Percentiles rank a stretch among this genome's conserved stretches.
phyloP scores from a whole-genome alignment of 2,888 invertebrate genomes.

The Athalia rosae region DNA sequence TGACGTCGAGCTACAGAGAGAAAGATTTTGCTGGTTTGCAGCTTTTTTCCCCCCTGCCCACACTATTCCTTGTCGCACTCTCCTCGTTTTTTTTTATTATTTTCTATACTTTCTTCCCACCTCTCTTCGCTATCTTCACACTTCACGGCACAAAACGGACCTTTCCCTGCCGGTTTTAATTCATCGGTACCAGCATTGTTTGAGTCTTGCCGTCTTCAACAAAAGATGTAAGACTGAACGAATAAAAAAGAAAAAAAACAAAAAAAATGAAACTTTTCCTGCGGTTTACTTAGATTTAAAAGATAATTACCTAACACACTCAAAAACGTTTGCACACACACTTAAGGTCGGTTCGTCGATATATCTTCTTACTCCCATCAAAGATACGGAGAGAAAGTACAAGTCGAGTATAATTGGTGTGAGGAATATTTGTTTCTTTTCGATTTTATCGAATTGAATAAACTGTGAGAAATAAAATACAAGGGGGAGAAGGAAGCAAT shows the following conservation, averaged over 20 bases:
- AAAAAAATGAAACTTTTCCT: neutral
- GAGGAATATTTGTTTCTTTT: neutral
- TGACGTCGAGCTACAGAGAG: constrained; percentile 46
- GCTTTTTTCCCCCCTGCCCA: constrained; percentile 18
- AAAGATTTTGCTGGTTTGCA: constrained; percentile 42
- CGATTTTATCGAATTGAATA: too few species aligned
- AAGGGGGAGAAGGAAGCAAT: too few species aligned
- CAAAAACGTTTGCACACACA: too few species aligned
- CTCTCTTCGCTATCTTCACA: constrained; percentile 54
- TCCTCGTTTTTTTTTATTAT: neutral
- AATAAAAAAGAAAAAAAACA: too few species aligned
- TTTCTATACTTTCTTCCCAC: neutral
- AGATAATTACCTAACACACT: too few species aligned
- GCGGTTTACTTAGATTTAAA: neutral
- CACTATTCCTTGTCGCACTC: constrained; percentile 24
- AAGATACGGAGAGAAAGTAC: too few species aligned
- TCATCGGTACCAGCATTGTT: constrained; percentile 48
- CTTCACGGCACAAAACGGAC: constrained; percentile 54
- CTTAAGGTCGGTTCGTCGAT: too few species aligned
- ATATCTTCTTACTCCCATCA: too few species aligned
- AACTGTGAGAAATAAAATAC: neutral
- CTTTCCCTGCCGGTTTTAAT: constrained; percentile 42
- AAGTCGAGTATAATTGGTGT: too few species aligned
- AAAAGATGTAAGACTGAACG: too few species aligned
- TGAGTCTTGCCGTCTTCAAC: neutral